These are phyloP conservation scores for Parotia lawesii DNA, from an alignment of 2,113 vertebrate genomes.

Conservation along the genomic window DNA sequence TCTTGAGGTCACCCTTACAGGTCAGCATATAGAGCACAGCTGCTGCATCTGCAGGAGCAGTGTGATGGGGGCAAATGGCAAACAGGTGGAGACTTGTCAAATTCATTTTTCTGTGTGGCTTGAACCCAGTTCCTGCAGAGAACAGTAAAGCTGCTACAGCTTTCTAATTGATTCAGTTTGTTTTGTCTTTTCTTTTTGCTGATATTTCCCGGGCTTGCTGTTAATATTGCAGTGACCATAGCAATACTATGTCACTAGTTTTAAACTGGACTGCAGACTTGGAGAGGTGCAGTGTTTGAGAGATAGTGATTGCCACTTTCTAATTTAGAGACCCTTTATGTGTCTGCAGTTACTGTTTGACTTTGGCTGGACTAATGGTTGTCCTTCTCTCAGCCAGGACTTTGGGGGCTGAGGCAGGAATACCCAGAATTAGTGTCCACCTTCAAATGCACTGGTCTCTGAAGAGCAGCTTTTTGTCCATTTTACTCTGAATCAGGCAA, in stretches of 20 bases:
- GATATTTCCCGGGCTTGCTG: not conserved
- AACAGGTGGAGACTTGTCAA: not conserved
- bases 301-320: not conserved
- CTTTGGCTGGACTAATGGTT: not conserved
- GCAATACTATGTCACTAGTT: not conserved
- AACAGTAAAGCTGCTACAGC: not conserved
- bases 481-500: not conserved
- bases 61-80: not conserved
- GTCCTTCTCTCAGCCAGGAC: not conserved
- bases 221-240: not conserved
- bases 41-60: not conserved
- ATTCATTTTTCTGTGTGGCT: not conserved
- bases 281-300: not conserved
- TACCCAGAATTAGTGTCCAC: not conserved
- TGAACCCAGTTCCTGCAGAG: not conserved
- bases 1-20: not conserved
- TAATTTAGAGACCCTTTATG: not conserved
- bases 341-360: not conserved
- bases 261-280: not conserved
- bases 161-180: not conserved
- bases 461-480: not conserved
- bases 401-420: not conserved
- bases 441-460: not conserved
- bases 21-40: not conserved
- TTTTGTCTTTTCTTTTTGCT: not conserved